Base-by-base conservation (phyloP, 2,888 invertebrate genomes). In the Cryptosula pallasiana region DNA sequence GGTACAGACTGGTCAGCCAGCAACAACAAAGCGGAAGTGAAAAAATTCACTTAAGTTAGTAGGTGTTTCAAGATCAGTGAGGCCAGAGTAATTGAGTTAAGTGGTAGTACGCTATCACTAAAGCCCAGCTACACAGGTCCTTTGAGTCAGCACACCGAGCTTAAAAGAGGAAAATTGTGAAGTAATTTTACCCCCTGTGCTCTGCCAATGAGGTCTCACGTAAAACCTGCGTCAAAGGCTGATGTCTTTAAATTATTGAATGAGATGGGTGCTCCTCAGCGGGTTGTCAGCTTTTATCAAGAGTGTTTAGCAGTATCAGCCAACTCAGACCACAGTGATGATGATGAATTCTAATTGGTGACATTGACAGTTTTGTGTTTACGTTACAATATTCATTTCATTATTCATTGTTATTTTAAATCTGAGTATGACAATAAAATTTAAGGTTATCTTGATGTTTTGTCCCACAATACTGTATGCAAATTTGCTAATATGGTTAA, bases 1-100 rank as follows among this genome's bases (percentile, higher is more conserved):
- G 13, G n/a, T 5, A 23, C 5, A 13, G 25, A 57, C 25, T 57
- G 57, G 57, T n/a, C n/a, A 57, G 13, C 57, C n/a, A 5, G n/a
- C 5, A 23, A 63, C 63, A 32, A 5, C 9, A 32, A 63, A 32
- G 3, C 16, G 32, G 63, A 63, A 63, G 63, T 63, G 5, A 63
- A 63, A 63, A 20, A 34, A 5, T 32, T 63, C 5, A 13, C 34
- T 13, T 29, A 63, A n/a, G 2, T 27, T 34, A 27, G 13, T 29
- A 32, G 27, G 32, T 13, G 25, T 13, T 63, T 63, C 27, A 27
- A 34, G n/a, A 63, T 63, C 2, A 32, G 32, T 13, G 63, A 63
- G 2, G 63, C 63, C 29, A 63, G 34, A 63, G 63, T 63, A 2
- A 63, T 63, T 27, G 32, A 63, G 63, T n/a, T 63, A 5, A 9